Evolutionary conservation across 2,113 vertebrate genomes (phyloP), one percentile per base, ranked within the genome.

Genomic region (Sceloporus undulatus): DNA sequence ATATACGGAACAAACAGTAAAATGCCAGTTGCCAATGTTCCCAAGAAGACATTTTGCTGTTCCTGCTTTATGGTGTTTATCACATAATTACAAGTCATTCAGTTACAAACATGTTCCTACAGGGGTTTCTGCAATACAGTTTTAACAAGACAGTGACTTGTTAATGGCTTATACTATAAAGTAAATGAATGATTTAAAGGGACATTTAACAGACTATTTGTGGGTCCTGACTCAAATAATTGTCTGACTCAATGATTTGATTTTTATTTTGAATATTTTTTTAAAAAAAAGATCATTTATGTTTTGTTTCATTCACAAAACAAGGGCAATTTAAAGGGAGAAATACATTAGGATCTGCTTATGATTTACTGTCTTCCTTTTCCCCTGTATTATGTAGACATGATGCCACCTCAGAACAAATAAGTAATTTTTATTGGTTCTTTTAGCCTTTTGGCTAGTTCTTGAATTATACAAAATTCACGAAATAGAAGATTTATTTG

Each of bases 1-100:
- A 48, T 89, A 74, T 92, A 88, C 29, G 84, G 54, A 81, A 94
- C 88, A 88, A 93, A 65, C 76, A 92, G 90, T 89, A 91, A 94
- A 83, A 77, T 21, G 70, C 8, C 0, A 81, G 90, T n/a, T 92
- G 92, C 85, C 66, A 89, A 25, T 40, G 85, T 2, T 93, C 91
- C 93, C 82, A 66, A 59, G 88, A 93, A 93, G 85, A 38, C 84
- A 91, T 84, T 83, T 79, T 16, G n/a, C 82, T 2, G 87, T 90
- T 65, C 87, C 52, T 70, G 14, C 70, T 93, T 90, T 79, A 90
- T 91, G 84, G 9, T 0, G 82, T 91, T 89, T 89, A 88, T 75
- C 1, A 2, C 84, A 88, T 86, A 92, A 91, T 94, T 93, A 93
- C 85, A 82, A 27, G 85, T 84, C 89, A 93, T 88, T 84, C 54